phyloP scores from a whole-genome alignment of 2,113 vertebrate genomes.

The Tetrax tetrax region DNA sequence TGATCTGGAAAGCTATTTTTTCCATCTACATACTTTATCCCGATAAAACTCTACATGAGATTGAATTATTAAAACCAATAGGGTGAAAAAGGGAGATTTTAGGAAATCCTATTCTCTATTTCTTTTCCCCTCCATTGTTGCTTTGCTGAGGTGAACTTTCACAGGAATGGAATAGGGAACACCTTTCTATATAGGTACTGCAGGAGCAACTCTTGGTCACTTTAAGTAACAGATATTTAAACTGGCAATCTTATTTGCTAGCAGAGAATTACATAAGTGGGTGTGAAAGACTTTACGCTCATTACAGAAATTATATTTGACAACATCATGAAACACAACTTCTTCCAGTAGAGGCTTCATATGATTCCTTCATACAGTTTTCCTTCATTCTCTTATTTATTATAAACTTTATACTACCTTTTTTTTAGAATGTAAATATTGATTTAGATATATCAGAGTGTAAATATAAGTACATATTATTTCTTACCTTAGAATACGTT shows the following conservation, averaged over 20 bases:
- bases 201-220: not conserved
- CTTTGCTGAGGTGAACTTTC: not conserved
- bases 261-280: not conserved
- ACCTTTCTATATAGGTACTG: not conserved
- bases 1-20: not conserved
- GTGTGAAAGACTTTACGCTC: not conserved
- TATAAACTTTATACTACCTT: not conserved
- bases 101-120: not conserved
- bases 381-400: not conserved
- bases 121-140: not conserved
- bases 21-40: not conserved
- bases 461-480: not conserved
- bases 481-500: not conserved
- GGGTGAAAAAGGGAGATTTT: not conserved
- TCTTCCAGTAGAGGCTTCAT: not conserved
- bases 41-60: not conserved
- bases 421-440: not conserved
- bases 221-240: not conserved
- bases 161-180: not conserved
- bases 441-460: not conserved
- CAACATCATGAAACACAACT: not conserved
- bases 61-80: not conserved
- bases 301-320: not conserved
- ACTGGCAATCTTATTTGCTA: not conserved
- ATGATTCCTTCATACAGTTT: not conserved